phyloP scores from a whole-genome alignment of 2,888 invertebrate species.

The Griposia aprilina region DNA sequence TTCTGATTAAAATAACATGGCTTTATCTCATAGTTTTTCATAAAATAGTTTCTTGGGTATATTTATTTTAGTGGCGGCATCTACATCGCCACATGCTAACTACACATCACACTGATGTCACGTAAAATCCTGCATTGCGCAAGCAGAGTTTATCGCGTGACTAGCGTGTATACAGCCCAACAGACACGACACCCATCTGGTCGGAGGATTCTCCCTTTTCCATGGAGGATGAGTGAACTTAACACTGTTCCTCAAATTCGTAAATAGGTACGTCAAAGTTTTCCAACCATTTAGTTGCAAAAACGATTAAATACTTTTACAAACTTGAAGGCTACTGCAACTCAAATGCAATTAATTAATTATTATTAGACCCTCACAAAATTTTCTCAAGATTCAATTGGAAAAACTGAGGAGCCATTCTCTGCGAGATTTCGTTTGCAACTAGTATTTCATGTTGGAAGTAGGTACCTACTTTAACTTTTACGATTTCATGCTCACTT shows the following conservation, averaged over 20 bases:
- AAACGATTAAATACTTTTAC: neutral
- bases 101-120: too few relatives aligned
- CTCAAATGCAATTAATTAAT: neutral
- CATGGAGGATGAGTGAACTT: too few relatives aligned
- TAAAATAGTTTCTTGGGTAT: too few relatives aligned
- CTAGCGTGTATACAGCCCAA: too few relatives aligned
- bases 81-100: too few relatives aligned
- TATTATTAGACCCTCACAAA: neutral
- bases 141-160: too few relatives aligned
- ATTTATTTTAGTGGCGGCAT: neutral
- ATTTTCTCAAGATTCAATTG: slow-evolving; percentile 18
- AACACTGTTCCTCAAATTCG: too few relatives aligned
- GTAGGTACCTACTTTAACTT: neutral
- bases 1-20: too few relatives aligned
- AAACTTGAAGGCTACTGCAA: neutral
- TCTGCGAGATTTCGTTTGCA: neutral
- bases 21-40: too few relatives aligned
- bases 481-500: neutral
- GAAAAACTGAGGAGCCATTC: neutral
- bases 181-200: too few relatives aligned
- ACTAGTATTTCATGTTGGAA: neutral
- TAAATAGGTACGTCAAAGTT: neutral
- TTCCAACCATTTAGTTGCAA: neutral
- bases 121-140: too few relatives aligned
- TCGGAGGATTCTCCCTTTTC: too few relatives aligned